A percentile compares a stretch with the other conserved stretches of the same genome.
These are phyloP conservation scores for Mus spretus DNA, from an alignment of 2,797 vertebrate genomes.

Conservation along the genomic window DNA sequence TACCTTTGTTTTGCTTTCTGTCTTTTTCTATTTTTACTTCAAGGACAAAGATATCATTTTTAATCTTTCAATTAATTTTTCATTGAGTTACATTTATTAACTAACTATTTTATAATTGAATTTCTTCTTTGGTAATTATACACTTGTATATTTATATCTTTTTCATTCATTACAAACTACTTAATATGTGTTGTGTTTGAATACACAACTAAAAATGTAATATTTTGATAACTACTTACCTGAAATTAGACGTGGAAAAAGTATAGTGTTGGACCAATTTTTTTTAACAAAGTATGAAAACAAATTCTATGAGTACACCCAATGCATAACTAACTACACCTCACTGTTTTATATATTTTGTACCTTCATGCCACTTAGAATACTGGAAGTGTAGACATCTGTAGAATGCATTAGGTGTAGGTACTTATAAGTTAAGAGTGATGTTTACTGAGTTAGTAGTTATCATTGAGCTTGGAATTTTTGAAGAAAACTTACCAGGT, in stretches of 20 bases:
- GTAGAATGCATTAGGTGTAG: background rate
- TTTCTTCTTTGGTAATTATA: background rate
- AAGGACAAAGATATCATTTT: background rate
- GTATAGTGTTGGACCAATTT: background rate
- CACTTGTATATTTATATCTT: background rate
- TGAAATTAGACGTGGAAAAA: background rate
- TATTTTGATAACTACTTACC: background rate
- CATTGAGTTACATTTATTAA: background rate
- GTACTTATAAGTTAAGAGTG: background rate
- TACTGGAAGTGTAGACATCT: background rate
- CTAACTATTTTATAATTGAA: background rate
- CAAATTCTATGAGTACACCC: background rate
- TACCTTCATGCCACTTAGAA: background rate
- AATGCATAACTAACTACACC: background rate
- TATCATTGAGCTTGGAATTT: background rate
- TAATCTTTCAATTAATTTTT: background rate
- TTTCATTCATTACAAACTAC: background rate
- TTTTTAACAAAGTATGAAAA: background rate
- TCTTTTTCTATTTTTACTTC: background rate
- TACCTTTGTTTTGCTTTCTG: slow-evolving; percentile 44
- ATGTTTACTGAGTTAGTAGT: background rate
- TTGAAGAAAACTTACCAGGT: background rate
- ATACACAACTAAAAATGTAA: background rate
- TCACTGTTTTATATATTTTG: background rate
- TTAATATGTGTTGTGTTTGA: background rate